Base-by-base conservation (phyloP, 2,888 invertebrate species). In the Nezara viridula region DNA sequence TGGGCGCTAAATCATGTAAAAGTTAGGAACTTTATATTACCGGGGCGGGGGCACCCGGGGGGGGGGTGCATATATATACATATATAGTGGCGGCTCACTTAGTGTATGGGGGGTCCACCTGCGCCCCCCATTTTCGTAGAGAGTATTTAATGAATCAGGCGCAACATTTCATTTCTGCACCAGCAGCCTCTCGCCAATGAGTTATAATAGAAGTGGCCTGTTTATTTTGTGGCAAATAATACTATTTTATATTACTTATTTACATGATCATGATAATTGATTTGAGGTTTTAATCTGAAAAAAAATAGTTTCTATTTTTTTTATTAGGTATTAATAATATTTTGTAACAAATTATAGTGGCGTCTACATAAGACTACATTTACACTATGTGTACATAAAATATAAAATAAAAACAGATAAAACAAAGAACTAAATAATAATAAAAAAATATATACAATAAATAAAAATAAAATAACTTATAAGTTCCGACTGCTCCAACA, bases 1-100 rank as follows among this genome's bases (percentile, higher is more conserved):
- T 10, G 66, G 66, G 37, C 16, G 32, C 10, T 73, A 73, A 73
- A 73, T 73, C 32, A 73, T 73, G 66, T 73, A 73, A 37, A 73
- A 73, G 66, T 73, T 73, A 21, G 24, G 10, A 73, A 73, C 6
- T 73, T 73, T 73, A 73, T 73, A 73, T 73, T 73, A 37, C 66
- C 14, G 2, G 19, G 21, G 19, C 19, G 27, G 66, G 21, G 44
- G 10, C 12, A 2, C 6, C 7, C 4, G 16, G 27, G 66, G 27
- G 27, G 32, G 32, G 27, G 1, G 6, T 12, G 60, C 19, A 37
- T 14, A 73, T 73, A 73, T 73, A 73, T 73, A 73, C 66, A 73
- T 73, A 73, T 73, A 73, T 73, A 73, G 66, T 73, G 37, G 66
- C 66, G 37, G 66, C 37, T 73, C 66, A 73, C 66, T 73, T 73